Evolutionary conservation across 2,113 vertebrate genomes (phyloP), one percentile per base, ranked within the genome.

Genomic region (Xiphophorus couchianus): DNA sequence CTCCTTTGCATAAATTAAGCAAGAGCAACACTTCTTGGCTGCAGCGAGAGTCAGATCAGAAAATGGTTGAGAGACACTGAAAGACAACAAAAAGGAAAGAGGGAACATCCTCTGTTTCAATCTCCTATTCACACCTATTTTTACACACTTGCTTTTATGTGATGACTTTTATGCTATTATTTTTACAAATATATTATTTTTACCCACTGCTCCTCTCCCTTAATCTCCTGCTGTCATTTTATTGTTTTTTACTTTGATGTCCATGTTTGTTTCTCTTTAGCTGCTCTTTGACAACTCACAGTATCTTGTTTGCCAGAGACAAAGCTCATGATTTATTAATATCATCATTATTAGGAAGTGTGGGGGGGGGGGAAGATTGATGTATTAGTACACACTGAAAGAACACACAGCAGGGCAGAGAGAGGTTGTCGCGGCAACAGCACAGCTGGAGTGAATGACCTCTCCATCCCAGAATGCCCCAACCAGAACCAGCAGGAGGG

Each of bases 1-100:
- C 87, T 86, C 83, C 77, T 78, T 80, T 79, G 84, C 85, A 81
- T 91, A 90, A 91, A 91, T 89, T 90, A 87, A 84, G 90, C 84
- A 83, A 80, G 88, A 84, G 86, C 82, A 82, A 88, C 80, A 83
- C 81, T 88, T 89, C 81, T 84, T 76, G 68, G 44, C 80, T 69
- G 65, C 77, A 76, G 76, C 54, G n/a, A 77, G 77, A 82, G 86
- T 73, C 48, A 71, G 77, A 88, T 61, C 69, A 74, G 76, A 70
- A 61, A 42, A 73, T 67, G 73, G 62, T 60, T 2, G 58, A 69
- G 82, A 76, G 69, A 80, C 35, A 51, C 69, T 28, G 68, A 74
- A 5, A 1, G 29, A 28, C 31, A 66, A 66, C 58, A 68, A 29
- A 71, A 73, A 54, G 63, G 61, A 64, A 66, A 9, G 63, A 69